Evolutionary conservation across 1,140 invertebrate species (phyloP).

Genomic region (Phthorimaea operculella): DNA sequence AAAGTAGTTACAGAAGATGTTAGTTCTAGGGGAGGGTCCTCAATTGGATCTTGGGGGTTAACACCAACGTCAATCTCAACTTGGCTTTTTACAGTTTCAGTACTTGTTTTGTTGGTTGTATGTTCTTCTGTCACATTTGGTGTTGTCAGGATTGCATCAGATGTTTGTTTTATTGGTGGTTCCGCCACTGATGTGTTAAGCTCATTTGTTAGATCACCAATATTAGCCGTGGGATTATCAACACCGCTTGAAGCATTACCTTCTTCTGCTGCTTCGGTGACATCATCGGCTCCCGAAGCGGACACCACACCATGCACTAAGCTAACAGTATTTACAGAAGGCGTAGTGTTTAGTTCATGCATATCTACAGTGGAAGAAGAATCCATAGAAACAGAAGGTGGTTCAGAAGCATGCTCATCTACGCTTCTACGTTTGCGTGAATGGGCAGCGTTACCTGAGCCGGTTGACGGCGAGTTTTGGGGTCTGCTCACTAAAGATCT

Average conservation of each 20-base stretch:
- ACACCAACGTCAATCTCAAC: too few relatives aligned
- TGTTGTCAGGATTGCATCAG: background rate
- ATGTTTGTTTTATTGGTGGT: constrained; percentile 10
- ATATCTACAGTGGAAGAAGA: constrained; percentile 57
- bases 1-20: background rate
- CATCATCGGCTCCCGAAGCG: constrained; percentile 21
- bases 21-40: too few relatives aligned
- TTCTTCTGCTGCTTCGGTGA: constrained; percentile 23
- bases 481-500: constrained; percentile 70
- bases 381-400: constrained; percentile 52
- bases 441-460: constrained; percentile 72
- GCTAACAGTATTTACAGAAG: constrained; percentile 54
- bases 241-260: constrained; percentile 32
- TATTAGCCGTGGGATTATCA: constrained; percentile 32
- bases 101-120: constrained; percentile 21
- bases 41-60: too few relatives aligned
- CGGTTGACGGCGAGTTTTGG: constrained; percentile 53
- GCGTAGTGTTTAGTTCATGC: constrained; percentile 59
- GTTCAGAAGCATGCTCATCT: constrained; percentile 71
- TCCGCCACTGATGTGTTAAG: constrained; percentile 5
- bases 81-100: background rate
- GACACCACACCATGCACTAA: constrained; percentile 61
- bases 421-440: constrained; percentile 73
- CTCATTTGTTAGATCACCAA: constrained; percentile 27
- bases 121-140: constrained; percentile 3